Conservation (phyloP, 2,113 vertebrate genomes). For the Lutjanus erythropterus region DNA sequence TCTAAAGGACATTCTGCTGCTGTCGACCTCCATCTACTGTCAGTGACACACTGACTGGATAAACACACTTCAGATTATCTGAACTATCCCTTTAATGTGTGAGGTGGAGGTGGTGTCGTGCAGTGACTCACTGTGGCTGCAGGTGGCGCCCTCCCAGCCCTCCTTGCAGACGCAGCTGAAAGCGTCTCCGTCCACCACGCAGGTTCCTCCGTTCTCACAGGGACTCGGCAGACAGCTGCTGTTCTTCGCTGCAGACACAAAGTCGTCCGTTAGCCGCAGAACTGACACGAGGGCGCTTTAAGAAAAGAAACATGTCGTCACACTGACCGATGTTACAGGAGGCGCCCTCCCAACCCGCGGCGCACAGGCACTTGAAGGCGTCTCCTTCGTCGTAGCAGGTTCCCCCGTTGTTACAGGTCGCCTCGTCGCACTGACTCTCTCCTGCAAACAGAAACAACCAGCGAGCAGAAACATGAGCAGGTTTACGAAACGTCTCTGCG, state of each 20-base stretch:
- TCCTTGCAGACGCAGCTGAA: constrained; percentile 96
- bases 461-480: too few species aligned
- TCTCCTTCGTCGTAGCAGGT: constrained; percentile 91
- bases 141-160: constrained; percentile 93
- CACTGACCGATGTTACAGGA: constrained; percentile 91
- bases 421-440: constrained; percentile 92
- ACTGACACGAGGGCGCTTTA: accelerated
- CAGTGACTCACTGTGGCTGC: constrained; percentile 91
- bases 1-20: too few species aligned
- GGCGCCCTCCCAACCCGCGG: constrained; percentile 90
- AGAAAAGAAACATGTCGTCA: accelerated
- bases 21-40: too few species aligned
- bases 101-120: background rate
- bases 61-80: too few species aligned
- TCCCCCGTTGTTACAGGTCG: constrained; percentile 92
- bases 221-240: constrained; percentile 93
- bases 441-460: constrained; percentile 73
- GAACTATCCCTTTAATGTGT: too few species aligned
- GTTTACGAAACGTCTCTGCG: too few species aligned
- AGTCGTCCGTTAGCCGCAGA: background rate
- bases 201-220: constrained; percentile 93
- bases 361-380: constrained; percentile 90
- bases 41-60: too few species aligned
- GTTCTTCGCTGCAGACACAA: constrained; percentile 85
- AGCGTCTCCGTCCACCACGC: constrained; percentile 88